Evolutionary conservation across 2,888 invertebrate species (phyloP).

Genomic region (Acronicta alni): DNA sequence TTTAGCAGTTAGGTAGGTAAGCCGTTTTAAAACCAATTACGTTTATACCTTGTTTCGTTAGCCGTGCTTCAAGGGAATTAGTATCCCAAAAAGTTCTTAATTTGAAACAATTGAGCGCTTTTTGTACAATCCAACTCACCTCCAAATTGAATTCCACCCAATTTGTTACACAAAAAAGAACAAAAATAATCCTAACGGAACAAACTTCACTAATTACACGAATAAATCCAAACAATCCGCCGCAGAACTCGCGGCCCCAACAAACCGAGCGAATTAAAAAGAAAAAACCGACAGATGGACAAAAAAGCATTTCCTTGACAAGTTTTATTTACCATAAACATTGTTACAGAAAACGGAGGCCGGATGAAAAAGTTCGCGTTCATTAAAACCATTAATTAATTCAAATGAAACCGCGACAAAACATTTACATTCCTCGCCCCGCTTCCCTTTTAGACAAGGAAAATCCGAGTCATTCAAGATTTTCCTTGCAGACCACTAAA

Average conservation of each 20-base stretch:
- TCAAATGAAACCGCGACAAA: conserved; percentile 88
- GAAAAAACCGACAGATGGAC: conserved; percentile 81
- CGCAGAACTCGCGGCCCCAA: conserved; percentile 74
- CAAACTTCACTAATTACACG: conserved; percentile 89
- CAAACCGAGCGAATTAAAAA: conserved; percentile 84
- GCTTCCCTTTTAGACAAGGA: conserved; percentile 76
- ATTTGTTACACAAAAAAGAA: conserved; percentile 82
- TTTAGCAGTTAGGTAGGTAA: background rate
- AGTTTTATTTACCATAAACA: conserved; percentile 89
- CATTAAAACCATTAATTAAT: conserved; percentile 89
- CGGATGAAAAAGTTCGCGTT: conserved; percentile 85
- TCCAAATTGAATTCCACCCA: conserved; percentile 77
- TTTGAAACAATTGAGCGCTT: conserved; percentile 65
- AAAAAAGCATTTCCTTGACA: conserved; percentile 87
- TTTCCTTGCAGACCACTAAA: conserved; percentile 74
- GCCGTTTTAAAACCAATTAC: conserved; percentile 7
- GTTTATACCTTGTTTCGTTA: conserved; percentile 30
- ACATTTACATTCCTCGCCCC: conserved; percentile 83
- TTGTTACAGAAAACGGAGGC: conserved; percentile 81
- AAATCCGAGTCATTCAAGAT: conserved; percentile 77
- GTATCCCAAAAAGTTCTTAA: conserved; percentile 61
- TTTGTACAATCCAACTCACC: conserved; percentile 72
- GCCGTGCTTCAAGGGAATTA: conserved; percentile 33
- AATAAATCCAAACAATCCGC: conserved; percentile 86
- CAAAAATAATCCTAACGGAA: conserved; percentile 83